Evolutionary conservation across 2,888 invertebrate genomes (phyloP).

Genomic region (Silvanus unidentatus): DNA sequence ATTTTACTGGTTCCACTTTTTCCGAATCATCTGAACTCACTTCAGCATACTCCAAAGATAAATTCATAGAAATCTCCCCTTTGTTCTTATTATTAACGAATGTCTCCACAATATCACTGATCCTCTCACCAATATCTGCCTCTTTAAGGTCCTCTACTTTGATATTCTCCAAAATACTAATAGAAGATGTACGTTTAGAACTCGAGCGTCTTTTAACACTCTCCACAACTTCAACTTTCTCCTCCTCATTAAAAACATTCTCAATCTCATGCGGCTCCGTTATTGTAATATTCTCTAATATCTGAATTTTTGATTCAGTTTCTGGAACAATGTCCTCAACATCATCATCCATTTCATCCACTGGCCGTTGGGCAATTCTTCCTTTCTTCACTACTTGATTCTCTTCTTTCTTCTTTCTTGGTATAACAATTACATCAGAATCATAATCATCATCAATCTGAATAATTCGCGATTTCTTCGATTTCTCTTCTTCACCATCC

Average conservation of each 20-base stretch:
- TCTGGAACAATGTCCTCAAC: neutral
- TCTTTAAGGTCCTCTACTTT: slow-evolving; percentile 30
- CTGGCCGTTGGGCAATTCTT: slow-evolving; percentile 9
- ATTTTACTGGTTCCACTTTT: neutral
- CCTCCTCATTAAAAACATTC: slow-evolving; percentile 5
- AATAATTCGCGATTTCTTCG: slow-evolving; percentile 24
- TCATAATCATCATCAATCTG: slow-evolving; percentile 10
- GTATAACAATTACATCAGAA: slow-evolving; percentile 18
- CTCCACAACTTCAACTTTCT: slow-evolving; percentile 11
- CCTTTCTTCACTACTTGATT: slow-evolving; percentile 15
- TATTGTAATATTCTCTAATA: neutral
- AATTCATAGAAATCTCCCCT: slow-evolving; percentile 30
- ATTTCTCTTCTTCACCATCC: slow-evolving; percentile 8
- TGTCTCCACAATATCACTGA: slow-evolving; percentile 31
- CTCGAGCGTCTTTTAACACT: neutral
- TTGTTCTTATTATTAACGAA: slow-evolving; percentile 31
- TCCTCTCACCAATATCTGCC: slow-evolving; percentile 28
- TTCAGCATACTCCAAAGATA: slow-evolving; percentile 29
- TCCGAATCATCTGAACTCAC: slow-evolving; percentile 1
- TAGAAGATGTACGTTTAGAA: slow-evolving; percentile 26
- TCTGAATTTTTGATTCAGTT: neutral
- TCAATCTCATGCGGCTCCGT: slow-evolving; percentile 4
- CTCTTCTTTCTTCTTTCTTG: slow-evolving; percentile 17
- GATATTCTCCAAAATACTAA: slow-evolving; percentile 37
- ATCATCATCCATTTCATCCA: neutral